These are phyloP conservation scores for Syrmaticus mikado DNA, from an alignment of 2,113 vertebrate genomes.

Conservation along the genomic window DNA sequence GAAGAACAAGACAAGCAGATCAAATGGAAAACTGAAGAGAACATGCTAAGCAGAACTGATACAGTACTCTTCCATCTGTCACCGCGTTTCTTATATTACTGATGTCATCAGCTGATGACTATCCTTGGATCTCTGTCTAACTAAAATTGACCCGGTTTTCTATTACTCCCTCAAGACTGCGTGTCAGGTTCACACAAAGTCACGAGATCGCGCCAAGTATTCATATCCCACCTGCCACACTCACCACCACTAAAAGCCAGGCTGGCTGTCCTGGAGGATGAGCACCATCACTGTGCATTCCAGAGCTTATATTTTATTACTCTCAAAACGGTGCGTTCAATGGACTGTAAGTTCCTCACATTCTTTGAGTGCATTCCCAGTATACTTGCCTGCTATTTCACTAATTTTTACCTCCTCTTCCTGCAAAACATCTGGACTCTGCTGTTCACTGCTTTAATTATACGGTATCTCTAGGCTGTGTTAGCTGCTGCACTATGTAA, in stretches of 20 bases:
- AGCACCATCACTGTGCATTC: neutral
- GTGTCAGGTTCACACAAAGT: neutral
- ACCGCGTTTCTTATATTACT: neutral
- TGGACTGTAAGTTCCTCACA: neutral
- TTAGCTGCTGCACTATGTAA: neutral
- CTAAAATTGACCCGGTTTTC: neutral
- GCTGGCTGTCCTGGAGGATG: neutral
- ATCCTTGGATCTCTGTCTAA: neutral
- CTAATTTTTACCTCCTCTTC: neutral
- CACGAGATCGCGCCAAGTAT: neutral
- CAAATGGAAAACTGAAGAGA: neutral
- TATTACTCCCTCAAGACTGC: neutral
- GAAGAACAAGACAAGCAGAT: neutral
- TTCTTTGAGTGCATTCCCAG: neutral
- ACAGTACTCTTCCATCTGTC: neutral
- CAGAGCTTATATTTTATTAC: neutral
- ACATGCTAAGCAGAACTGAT: neutral
- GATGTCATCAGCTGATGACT: neutral
- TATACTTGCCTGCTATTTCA: neutral
- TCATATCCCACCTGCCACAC: neutral
- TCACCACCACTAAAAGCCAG: neutral
- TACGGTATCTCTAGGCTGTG: neutral
- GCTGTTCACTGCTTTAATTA: neutral
- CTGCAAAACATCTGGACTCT: neutral
- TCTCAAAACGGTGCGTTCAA: neutral